Evolutionary conservation across 2,888 invertebrate genomes (phyloP), one percentile per base, ranked within the genome.

Genomic region (Harmothoe impar): DNA sequence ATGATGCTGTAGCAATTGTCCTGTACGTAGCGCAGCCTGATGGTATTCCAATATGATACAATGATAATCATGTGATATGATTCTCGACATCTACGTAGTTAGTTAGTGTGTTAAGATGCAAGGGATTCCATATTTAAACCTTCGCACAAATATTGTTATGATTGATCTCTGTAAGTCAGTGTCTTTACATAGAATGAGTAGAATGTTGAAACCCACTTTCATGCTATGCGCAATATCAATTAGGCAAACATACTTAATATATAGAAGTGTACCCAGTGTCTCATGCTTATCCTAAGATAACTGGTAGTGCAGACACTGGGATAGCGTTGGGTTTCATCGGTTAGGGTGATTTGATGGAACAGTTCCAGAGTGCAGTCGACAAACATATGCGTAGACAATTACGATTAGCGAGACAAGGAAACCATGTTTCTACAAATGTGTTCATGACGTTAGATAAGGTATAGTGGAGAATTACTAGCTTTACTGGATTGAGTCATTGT

Each of bases 151-250:
- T 43, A 81, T 81, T 35, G 81, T 43, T 35, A 81, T 81, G 17
- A 33, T 33, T 81, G 81, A 81, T 81, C 81, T 81, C 81, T 43
- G n/a, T n/a, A 77, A 81, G 23, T 81, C 81, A n/a, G 43, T 81
- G n/a, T 81, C 81, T 81, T 33, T 81, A 72, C 29, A 29, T 29
- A 29, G 15, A 17, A 72, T n/a, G n/a, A 29, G 72, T 25, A 72
- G 25, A n/a, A 7, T 23, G 29, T 25, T 15, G 25, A 3, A 15
- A 15, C 31, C 72, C 20, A 25, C 31, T 15, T 72, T 72, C 29
- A 72, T n/a, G 25, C 25, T 72, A 25, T 72, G 25, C 29, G 0
- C 25, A 5, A 29, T 29, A 72, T 72, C 20, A 72, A 25, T 25
- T 72, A 72, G 31, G 31, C 25, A 29, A 72, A 29, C 1, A 25